Evolutionary conservation across 2,113 vertebrate genomes (phyloP), one percentile per base, ranked within the genome.

Genomic region (Trogon melanurus): DNA sequence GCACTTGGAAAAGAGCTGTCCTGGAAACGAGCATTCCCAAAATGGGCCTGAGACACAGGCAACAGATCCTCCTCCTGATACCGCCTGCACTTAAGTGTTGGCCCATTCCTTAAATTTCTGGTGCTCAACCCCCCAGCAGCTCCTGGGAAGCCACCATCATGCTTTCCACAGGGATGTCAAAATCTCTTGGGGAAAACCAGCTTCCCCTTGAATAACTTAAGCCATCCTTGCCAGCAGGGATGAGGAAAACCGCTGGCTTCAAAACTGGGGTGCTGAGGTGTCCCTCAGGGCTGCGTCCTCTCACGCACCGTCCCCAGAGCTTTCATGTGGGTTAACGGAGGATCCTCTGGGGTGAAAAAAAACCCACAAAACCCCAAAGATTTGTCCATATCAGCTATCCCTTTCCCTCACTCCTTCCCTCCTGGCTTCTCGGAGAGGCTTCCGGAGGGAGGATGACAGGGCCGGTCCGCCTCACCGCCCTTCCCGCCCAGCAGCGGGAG

Each of bases 41-140:
- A 58, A 34, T 41, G 32, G 0, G 14, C n/a, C 44, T 26, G 30
- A 74, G 67, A 34, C 18, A 21, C 7, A 8, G 45, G 36, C 19
- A 48, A n/a, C 4, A 11, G 72, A 3, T 25, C 16, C 16, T 41
- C 32, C 41, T 34, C 47, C 30, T 32, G 53, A n/a, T 16, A 18
- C 0, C 0, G 54, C 30, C 10, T 0, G 0, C 0, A 1, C 21
- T 41, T 4, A 3, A 2, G 25, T 7, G 13, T 22, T 18, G 26
- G 41, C 8, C 3, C 1, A 1, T 4, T 19, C 61, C n/a, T 80
- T 19, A 51, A 64, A 30, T 29, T 80, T 54, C 62, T 66, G 29
- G 48, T 13, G 16, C 47, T 34, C 1, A 3, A 11, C 34, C 38
- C 20, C 2, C 5, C 32, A 32, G 41, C 6, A 4, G 44, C 10